Percentiles rank a stretch among this genome's conserved stretches.
These are phyloP conservation scores for Mastacembelus armatus DNA, from an alignment of 2,797 vertebrate species.

Conservation along the genomic window DNA sequence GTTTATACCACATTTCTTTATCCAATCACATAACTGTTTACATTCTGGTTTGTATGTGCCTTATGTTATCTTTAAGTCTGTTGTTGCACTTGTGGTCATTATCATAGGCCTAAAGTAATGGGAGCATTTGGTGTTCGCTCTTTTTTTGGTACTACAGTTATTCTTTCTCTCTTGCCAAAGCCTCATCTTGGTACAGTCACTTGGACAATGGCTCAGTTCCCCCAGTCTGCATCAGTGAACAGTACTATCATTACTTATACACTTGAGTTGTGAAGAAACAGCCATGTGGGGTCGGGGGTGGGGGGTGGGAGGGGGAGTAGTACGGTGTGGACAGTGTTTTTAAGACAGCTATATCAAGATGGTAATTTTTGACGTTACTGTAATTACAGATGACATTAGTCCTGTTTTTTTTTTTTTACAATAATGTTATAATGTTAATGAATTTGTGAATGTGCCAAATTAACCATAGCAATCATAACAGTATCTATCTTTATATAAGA, in stretches of 20 bases:
- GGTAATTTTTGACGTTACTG: background rate
- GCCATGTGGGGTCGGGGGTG: conserved; percentile 9
- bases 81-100: conserved; percentile 29
- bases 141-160: conserved; percentile 1
- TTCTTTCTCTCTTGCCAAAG: conserved; percentile 35
- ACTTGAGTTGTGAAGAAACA: conserved; percentile 14
- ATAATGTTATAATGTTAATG: conserved; percentile 13
- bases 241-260: conserved; percentile 37
- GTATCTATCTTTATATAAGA: conserved; percentile 4
- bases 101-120: background rate
- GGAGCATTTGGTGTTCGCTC: background rate
- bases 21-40: conserved; percentile 43
- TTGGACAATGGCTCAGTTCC: conserved; percentile 59
- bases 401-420: background rate
- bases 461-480: background rate
- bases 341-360: background rate
- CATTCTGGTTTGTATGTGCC: conserved; percentile 45
- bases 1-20: conserved; percentile 13
- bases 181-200: conserved; percentile 47
- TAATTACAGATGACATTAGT: background rate
- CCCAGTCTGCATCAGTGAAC: conserved; percentile 51
- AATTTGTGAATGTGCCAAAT: conserved; percentile 39
- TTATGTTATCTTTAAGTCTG: conserved; percentile 47
- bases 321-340: conserved; percentile 4
- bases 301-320: no score